Conservation (phyloP, 2,888 invertebrate species). For the Glaucopsyche alexis region DNA sequence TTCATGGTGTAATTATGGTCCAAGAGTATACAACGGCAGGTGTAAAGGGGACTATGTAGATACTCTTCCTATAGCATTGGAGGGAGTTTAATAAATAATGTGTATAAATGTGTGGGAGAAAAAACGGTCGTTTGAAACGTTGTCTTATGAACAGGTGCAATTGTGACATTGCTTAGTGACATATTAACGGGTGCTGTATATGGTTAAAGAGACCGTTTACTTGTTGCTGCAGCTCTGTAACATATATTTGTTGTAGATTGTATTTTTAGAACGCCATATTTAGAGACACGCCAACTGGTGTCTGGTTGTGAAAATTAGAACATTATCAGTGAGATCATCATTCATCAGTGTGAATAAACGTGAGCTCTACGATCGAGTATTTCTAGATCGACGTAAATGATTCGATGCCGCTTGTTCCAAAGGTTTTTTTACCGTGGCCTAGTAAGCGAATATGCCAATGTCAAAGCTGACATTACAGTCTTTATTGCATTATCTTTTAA, state of each 20-base stretch:
- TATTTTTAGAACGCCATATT: slow-evolving; percentile 32
- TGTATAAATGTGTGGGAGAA: slow-evolving; percentile 64
- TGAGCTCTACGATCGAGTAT: slow-evolving; percentile 50
- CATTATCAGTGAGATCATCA: slow-evolving; percentile 56
- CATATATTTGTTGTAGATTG: slow-evolving; percentile 27
- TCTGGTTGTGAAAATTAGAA: background rate
- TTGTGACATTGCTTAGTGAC: slow-evolving; percentile 74
- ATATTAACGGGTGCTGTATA: slow-evolving; percentile 47
- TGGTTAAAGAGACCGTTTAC: slow-evolving; percentile 32
- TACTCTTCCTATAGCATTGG: slow-evolving; percentile 48
- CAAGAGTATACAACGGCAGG: slow-evolving; percentile 47
- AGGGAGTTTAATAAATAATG: slow-evolving; percentile 51
- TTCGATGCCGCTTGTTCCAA: slow-evolving; percentile 57
- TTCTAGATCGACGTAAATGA: slow-evolving; percentile 65
- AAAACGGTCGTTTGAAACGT: slow-evolving; percentile 60
- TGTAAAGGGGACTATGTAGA: slow-evolving; percentile 39
- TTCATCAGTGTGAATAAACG: slow-evolving; percentile 49
- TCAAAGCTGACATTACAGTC: slow-evolving; percentile 59
- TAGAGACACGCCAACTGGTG: background rate
- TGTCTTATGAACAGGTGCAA: slow-evolving; percentile 61
- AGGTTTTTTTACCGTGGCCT: slow-evolving; percentile 46
- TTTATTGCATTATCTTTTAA: slow-evolving; percentile 40
- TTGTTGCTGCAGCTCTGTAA: slow-evolving; percentile 31
- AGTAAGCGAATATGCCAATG: slow-evolving; percentile 74
- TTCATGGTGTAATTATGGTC: slow-evolving; percentile 8